Evolutionary conservation across 2,113 vertebrate genomes (phyloP), one percentile per base, ranked within the genome.

Genomic region (Coryphaenoides rupestris): DNA sequence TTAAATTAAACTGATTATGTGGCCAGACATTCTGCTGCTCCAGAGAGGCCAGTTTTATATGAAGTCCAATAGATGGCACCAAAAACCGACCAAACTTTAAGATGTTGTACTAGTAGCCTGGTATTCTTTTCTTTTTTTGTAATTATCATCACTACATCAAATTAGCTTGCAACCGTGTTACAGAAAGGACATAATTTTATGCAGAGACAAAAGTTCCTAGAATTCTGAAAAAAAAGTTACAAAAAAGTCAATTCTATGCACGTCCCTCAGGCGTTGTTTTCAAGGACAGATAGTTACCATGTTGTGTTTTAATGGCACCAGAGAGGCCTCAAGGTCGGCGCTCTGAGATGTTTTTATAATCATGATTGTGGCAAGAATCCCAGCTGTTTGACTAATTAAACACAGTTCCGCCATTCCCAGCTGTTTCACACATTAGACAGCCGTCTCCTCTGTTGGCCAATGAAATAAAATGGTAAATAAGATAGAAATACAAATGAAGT

Each of bases 51-150:
- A 78, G 19, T 72, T 77, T 0, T 21, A 28, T 55, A 0, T 70
- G 4, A 24, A n/a, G 53, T 72, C 81, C 86, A 78, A 26, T 70
- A 86, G 86, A 85, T 76, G 81, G 76, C 82, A 62, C 52, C n/a
- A n/a, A 50, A 68, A 57, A 55, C 50, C 60, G n/a, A 69, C 33
- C 33, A n/a, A n/a, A n/a, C n/a, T n/a, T n/a, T n/a, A n/a, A n/a
- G n/a, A n/a, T n/a, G n/a, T n/a, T n/a, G n/a, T n/a, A n/a, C n/a
- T n/a, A n/a, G n/a, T n/a, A n/a, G n/a, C n/a, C n/a, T n/a, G n/a
- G n/a, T n/a, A n/a, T n/a, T n/a, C n/a, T n/a, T n/a, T n/a, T 19
- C 19, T 54, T 19, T 54, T 3, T 21, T 9, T n/a, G 49, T 19
- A 2, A 17, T 52, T 17, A 52, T 9, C 7, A 40, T 40, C 33